phyloP scores from a whole-genome alignment of 53 echinoderm and acorn worm species.

The Hippasteria phrygiana region DNA sequence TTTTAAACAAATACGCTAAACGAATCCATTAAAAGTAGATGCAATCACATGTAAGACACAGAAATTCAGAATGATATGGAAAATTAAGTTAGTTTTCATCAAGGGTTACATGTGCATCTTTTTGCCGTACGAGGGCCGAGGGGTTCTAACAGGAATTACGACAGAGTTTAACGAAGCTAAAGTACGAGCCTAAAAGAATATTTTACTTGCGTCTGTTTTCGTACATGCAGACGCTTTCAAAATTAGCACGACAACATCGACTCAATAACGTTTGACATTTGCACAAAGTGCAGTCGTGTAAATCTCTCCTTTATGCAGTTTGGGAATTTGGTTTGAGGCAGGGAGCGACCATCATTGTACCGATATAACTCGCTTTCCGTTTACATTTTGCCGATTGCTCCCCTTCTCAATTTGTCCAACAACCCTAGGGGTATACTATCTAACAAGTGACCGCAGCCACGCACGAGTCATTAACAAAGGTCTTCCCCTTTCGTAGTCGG shows the following conservation, averaged over 20 bases:
- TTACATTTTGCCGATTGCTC: conserved; percentile 17
- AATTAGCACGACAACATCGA: background rate
- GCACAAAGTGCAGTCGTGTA: background rate
- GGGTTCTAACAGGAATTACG: too few relatives aligned
- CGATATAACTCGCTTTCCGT: conserved; percentile 6
- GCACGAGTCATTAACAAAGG: conserved; percentile 29
- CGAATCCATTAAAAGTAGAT: too few relatives aligned
- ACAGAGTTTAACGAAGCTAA: too few relatives aligned
- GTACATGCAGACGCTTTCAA: background rate
- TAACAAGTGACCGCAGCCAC: background rate
- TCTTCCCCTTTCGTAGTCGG: background rate
- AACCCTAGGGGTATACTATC: background rate
- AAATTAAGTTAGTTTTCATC: too few relatives aligned
- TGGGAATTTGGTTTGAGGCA: conserved; percentile 3
- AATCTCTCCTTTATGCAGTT: background rate
- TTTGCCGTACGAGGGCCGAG: too few relatives aligned
- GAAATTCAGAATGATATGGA: too few relatives aligned
- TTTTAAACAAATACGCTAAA: too few relatives aligned
- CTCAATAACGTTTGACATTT: conserved; percentile 15
- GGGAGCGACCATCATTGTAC: background rate
- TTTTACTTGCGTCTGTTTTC: too few relatives aligned
- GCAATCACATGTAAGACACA: too few relatives aligned
- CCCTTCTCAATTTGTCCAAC: conserved; percentile 27
- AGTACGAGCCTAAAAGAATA: too few relatives aligned
- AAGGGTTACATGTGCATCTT: too few relatives aligned